These are phyloP conservation scores for Merluccius polli DNA, from an alignment of 2,797 vertebrate genomes.

Conservation along the genomic window DNA sequence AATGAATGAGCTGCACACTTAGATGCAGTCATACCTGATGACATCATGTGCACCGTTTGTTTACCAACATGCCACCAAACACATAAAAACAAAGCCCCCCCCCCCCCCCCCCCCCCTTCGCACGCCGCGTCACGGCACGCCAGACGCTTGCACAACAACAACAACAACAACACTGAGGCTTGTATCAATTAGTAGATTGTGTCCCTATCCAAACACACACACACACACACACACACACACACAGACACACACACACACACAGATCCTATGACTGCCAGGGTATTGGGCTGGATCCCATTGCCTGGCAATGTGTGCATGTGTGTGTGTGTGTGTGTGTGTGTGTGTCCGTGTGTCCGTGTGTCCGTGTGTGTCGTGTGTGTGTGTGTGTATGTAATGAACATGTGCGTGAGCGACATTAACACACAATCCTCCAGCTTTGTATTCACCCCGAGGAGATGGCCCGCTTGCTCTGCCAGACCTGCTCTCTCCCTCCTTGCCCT, in stretches of 20 bases:
- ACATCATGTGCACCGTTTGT: not conserved
- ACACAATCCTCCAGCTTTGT: slow-evolving; percentile 65
- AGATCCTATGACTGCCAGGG: slow-evolving; percentile 55
- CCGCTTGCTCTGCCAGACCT: slow-evolving; percentile 45
- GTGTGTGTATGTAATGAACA: not conserved
- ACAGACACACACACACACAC: slow-evolving; percentile 35
- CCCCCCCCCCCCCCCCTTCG: slow-evolving; percentile 46
- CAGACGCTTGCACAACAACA: slow-evolving; percentile 46
- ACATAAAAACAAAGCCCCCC: slow-evolving; percentile 18
- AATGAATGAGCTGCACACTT: slow-evolving; percentile 44
- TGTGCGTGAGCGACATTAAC: slow-evolving; percentile 61
- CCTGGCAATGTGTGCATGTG: slow-evolving; percentile 57
- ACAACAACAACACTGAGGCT: slow-evolving; percentile 55
- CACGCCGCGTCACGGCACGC: slow-evolving; percentile 50
- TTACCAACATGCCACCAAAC: slow-evolving; percentile 27
- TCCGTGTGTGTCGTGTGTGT: slow-evolving; percentile 5
- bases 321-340: slow-evolving; percentile 24
- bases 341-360: slow-evolving; percentile 7
- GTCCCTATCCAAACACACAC: slow-evolving; percentile 6
- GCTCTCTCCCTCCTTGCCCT: slow-evolving; percentile 19
- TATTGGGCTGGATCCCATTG: slow-evolving; percentile 51
- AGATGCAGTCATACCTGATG: slow-evolving; percentile 7
- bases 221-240: slow-evolving; percentile 25
- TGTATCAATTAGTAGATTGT: slow-evolving; percentile 70
- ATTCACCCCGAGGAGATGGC: slow-evolving; percentile 57